phyloP scores from a whole-genome alignment of 2,113 vertebrate species.

The Gallinago media region DNA sequence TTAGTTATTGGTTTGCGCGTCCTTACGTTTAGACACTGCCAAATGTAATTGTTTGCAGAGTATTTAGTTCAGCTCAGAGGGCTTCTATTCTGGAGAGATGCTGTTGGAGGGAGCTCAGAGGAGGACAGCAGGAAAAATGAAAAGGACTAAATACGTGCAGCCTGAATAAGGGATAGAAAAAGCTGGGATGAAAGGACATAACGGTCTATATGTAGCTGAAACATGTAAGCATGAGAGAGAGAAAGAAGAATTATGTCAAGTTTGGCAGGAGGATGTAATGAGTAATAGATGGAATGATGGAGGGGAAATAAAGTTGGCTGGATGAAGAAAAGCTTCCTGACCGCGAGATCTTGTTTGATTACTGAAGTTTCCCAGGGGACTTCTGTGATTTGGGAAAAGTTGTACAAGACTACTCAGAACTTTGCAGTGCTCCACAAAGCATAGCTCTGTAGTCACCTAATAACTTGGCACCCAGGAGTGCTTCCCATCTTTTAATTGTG shows the following conservation, averaged over 20 bases:
- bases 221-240: slow-evolving; percentile 8
- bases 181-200: neutral
- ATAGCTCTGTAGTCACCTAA: slow-evolving; percentile 41
- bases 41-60: neutral
- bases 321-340: slow-evolving; percentile 72
- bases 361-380: slow-evolving; percentile 50
- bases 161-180: neutral
- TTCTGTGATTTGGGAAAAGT: slow-evolving; percentile 69
- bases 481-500: neutral
- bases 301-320: slow-evolving; percentile 55
- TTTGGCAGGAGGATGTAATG: slow-evolving; percentile 65
- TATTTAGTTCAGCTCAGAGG: neutral
- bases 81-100: neutral
- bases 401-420: slow-evolving; percentile 39
- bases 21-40: slow-evolving; percentile 1
- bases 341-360: slow-evolving; percentile 62
- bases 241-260: slow-evolving; percentile 29
- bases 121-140: neutral
- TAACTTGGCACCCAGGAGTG: neutral
- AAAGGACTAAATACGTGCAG: neutral
- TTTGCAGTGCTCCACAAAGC: neutral
- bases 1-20: slow-evolving; percentile 41
- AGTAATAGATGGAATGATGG: slow-evolving; percentile 71
- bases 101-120: neutral
- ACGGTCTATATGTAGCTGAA: neutral